Evolutionary conservation across 2,797 vertebrate genomes (phyloP).

Genomic region (Cynopterus sphinx): DNA sequence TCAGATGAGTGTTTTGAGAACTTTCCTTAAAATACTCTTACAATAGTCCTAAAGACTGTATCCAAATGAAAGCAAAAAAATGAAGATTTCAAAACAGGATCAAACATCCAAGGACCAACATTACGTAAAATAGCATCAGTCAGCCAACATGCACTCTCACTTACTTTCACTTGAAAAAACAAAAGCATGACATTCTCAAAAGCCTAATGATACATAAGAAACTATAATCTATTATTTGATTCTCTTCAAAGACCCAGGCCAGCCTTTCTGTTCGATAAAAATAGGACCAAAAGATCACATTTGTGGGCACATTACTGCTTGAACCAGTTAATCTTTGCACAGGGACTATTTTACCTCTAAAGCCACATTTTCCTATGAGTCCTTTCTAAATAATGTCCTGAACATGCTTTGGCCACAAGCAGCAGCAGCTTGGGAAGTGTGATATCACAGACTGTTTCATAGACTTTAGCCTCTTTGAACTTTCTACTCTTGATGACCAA

Average conservation of each 20-base stretch:
- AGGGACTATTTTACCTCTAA: background rate
- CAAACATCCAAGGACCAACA: background rate
- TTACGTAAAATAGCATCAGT: background rate
- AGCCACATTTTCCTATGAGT: background rate
- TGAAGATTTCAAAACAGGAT: background rate
- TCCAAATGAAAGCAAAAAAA: background rate
- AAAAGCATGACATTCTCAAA: background rate
- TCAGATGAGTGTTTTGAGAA: background rate
- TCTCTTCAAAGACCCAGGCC: background rate
- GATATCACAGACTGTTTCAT: background rate
- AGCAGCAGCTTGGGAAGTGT: background rate
- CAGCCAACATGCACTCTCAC: background rate
- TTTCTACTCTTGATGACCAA: background rate
- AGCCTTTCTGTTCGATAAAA: background rate
- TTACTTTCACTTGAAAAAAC: background rate
- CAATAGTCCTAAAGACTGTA: background rate
- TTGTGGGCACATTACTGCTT: background rate
- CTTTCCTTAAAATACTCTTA: background rate
- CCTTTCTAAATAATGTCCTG: background rate
- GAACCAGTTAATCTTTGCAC: background rate
- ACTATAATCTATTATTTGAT: background rate
- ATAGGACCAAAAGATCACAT: background rate
- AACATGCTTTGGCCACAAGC: background rate
- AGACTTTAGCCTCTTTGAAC: background rate
- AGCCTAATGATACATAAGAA: background rate